phyloP scores from a whole-genome alignment of 2,888 invertebrate species.

The Melieria picta region DNA sequence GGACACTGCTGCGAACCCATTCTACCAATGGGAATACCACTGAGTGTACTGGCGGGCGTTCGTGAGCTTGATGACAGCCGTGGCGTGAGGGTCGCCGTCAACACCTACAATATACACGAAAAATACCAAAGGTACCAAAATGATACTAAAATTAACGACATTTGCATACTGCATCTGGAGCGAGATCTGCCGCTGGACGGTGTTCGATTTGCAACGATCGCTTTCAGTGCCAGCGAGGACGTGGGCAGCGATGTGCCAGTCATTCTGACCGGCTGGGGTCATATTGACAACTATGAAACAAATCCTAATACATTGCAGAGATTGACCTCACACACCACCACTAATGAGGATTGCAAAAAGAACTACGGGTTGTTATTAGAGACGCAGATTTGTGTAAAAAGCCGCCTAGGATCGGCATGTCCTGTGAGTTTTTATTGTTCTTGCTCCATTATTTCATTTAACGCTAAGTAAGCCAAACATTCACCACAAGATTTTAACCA shows the following conservation, averaged over 20 bases:
- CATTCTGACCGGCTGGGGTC: conserved; percentile 62
- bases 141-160: conserved; percentile 62
- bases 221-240: conserved; percentile 52
- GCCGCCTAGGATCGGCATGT: too few species aligned
- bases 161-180: conserved; percentile 61
- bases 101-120: conserved; percentile 58
- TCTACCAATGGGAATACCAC: conserved; percentile 56
- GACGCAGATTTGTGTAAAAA: too few species aligned
- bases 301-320: too few species aligned
- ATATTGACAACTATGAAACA: too few species aligned
- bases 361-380: too few species aligned
- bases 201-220: conserved; percentile 64
- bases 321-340: too few species aligned
- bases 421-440: too few species aligned
- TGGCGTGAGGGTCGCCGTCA: conserved; percentile 54
- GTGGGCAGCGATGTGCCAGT: conserved; percentile 56
- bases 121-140: conserved; percentile 60
- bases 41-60: conserved; percentile 56
- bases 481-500: too few species aligned
- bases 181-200: conserved; percentile 56
- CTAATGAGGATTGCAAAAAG: too few species aligned
- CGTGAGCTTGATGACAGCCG: conserved; percentile 53
- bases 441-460: too few species aligned
- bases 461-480: too few species aligned
- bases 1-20: conserved; percentile 65